Conservation (phyloP, 2,888 invertebrate species). For the Sepiola atlantica region DNA sequence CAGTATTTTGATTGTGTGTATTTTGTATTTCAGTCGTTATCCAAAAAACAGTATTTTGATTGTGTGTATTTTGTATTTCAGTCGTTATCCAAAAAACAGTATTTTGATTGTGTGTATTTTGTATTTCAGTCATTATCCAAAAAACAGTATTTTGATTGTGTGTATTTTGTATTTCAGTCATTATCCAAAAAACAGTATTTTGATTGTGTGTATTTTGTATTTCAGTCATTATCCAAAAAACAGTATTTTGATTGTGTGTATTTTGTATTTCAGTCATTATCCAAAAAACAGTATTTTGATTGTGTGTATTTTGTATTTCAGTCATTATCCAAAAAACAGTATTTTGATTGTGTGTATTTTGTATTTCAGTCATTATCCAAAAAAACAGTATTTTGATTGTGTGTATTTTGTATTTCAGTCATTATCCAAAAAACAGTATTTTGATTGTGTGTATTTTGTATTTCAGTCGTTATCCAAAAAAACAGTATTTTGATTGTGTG, state of each 20-base stretch:
- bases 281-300: slow-evolving; percentile 77
- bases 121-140: slow-evolving; percentile 76
- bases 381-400: too few species aligned
- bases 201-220: too few species aligned
- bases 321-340: slow-evolving; percentile 77
- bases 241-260: too few species aligned
- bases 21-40: slow-evolving; percentile 75
- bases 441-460: too few species aligned
- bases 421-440: slow-evolving; percentile 77
- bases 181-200: slow-evolving; percentile 77
- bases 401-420: slow-evolving; percentile 74
- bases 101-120: too few species aligned
- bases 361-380: slow-evolving; percentile 76
- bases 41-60: slow-evolving; percentile 77
- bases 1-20: too few species aligned
- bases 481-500: too few species aligned
- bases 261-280: slow-evolving; percentile 75
- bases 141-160: too few species aligned
- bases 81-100: slow-evolving; percentile 77
- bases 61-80: slow-evolving; percentile 68
- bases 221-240: slow-evolving; percentile 76
- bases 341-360: too few species aligned
- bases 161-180: slow-evolving; percentile 73
- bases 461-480: slow-evolving; percentile 76
- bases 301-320: slow-evolving; percentile 68